phyloP scores from a whole-genome alignment of 2,113 vertebrate genomes.

The Amblyopsis rosae region DNA sequence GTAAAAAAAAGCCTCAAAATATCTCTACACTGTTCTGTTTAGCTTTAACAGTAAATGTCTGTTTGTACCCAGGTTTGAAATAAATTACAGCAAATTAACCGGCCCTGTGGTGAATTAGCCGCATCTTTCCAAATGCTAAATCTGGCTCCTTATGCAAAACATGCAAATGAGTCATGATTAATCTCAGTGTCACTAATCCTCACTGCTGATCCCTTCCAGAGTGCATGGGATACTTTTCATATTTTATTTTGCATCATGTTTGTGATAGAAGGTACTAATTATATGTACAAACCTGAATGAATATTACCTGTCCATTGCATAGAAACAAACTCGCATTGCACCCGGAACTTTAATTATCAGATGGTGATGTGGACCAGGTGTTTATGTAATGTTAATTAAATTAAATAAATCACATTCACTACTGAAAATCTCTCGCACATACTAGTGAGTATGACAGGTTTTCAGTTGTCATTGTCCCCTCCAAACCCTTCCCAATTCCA shows the following conservation, averaged over 20 bases:
- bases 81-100: conserved; percentile 14
- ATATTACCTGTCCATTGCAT: conserved; percentile 38
- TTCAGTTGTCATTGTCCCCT: too few species aligned
- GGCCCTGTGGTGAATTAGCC: not conserved
- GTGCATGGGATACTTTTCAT: conserved; percentile 55
- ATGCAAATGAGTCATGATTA: conserved; percentile 56
- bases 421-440: too few species aligned
- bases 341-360: not conserved
- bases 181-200: conserved; percentile 57
- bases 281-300: conserved; percentile 30
- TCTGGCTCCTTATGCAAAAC: conserved; percentile 20
- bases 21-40: not conserved
- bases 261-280: conserved; percentile 58
- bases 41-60: not conserved
- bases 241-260: conserved; percentile 57
- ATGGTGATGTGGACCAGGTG: not conserved
- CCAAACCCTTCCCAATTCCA: too few species aligned
- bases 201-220: conserved; percentile 47
- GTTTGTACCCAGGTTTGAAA: too few species aligned
- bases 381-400: conserved; percentile 15
- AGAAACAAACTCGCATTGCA: not conserved
- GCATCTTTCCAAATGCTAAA: conserved; percentile 17
- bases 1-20: not conserved
- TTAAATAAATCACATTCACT: too few species aligned
- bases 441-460: too few species aligned